phyloP scores from a whole-genome alignment of 53 echinoderm and acorn worm species.

The Actinopyga echinites region DNA sequence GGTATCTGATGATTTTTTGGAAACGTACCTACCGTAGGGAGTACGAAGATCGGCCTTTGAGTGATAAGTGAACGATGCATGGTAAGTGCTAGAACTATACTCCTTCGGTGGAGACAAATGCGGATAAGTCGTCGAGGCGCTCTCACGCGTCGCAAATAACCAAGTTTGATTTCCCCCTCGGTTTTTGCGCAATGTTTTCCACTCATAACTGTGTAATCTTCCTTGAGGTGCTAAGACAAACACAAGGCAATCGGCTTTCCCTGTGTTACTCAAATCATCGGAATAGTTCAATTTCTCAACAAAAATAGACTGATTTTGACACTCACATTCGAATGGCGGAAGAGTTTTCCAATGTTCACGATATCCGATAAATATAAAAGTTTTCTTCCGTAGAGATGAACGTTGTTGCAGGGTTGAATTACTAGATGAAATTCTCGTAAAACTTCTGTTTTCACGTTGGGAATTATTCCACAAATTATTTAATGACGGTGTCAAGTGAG shows the following conservation, averaged over 20 bases:
- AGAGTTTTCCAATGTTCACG: slow-evolving; percentile 2
- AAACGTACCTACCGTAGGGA: slow-evolving; percentile 25
- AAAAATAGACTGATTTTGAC: neutral
- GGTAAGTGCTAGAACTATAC: slow-evolving; percentile 10
- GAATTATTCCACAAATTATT: too few relatives aligned
- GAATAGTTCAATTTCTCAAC: neutral
- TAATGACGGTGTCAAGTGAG: too few relatives aligned
- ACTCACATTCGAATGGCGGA: slow-evolving; percentile 15
- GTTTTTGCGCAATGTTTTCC: slow-evolving; percentile 1
- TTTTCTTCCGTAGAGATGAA: neutral
- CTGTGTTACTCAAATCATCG: neutral
- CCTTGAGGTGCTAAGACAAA: neutral
- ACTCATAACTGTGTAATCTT: neutral
- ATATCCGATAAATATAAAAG: slow-evolving; percentile 29
- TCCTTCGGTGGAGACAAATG: neutral
- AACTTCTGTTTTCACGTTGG: too few relatives aligned
- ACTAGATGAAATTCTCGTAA: too few relatives aligned
- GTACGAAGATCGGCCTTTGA: neutral
- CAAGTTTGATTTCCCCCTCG: slow-evolving; percentile 4
- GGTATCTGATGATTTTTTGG: neutral
- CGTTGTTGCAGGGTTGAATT: too few relatives aligned
- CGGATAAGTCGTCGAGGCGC: neutral
- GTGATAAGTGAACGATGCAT: slow-evolving; percentile 25
- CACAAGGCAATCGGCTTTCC: slow-evolving; percentile 1
- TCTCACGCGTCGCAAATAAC: slow-evolving; percentile 35